Conservation (phyloP, 2,888 invertebrate genomes). For the Drosophila meridiana region DNA sequence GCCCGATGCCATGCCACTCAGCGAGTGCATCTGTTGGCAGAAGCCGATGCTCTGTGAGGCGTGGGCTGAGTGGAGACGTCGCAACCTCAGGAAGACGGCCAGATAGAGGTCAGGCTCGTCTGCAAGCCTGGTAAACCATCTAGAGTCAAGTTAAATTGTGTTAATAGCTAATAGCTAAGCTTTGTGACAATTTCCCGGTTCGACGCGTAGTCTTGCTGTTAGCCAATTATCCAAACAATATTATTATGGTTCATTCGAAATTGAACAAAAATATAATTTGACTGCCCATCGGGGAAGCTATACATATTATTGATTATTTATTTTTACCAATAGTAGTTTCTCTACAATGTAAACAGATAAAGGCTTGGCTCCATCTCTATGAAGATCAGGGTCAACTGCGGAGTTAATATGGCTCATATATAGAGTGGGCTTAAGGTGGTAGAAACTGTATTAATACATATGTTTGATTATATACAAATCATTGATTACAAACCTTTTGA, state of each 20-base stretch:
- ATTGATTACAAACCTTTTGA: too few relatives aligned
- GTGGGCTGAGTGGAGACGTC: slow-evolving; percentile 54
- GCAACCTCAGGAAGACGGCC: slow-evolving; percentile 24
- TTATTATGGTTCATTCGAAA: neutral
- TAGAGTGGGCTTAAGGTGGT: too few relatives aligned
- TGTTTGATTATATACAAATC: too few relatives aligned
- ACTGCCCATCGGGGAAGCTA: neutral
- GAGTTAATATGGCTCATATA: neutral
- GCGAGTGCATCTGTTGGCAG: slow-evolving; percentile 59
- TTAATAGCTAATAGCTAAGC: neutral
- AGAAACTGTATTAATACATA: too few relatives aligned
- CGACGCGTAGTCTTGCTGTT: neutral
- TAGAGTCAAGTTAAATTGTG: neutral
- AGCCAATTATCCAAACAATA: neutral
- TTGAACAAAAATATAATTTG: neutral
- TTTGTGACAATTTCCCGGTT: neutral
- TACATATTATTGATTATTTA: neutral
- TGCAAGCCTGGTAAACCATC: neutral
- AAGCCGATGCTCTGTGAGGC: slow-evolving; percentile 63
- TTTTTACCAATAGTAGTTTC: too few relatives aligned
- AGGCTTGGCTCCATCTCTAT: too few relatives aligned
- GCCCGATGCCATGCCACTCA: slow-evolving; percentile 27
- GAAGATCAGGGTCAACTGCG: neutral
- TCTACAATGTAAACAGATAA: too few relatives aligned
- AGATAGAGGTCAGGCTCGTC: neutral